Conservation (phyloP, 2,797 vertebrate species). For the Diglossa cyanea region DNA sequence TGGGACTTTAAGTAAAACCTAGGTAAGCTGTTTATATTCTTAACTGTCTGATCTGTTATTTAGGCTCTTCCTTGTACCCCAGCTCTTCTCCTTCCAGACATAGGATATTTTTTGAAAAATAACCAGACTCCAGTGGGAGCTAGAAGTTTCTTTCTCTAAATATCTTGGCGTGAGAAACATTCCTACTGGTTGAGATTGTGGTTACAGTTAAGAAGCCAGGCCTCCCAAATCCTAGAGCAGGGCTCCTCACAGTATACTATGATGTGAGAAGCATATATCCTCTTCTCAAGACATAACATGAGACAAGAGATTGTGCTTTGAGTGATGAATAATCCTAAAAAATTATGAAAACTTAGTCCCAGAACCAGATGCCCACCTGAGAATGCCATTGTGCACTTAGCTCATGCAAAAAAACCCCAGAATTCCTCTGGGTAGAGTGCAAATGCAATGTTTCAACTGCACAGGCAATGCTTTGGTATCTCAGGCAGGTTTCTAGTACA, state of each 20-base stretch:
- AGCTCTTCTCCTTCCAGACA: background rate
- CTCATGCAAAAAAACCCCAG: background rate
- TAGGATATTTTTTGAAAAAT: background rate
- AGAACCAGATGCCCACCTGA: background rate
- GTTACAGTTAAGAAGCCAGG: background rate
- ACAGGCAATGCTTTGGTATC: background rate
- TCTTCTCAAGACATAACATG: background rate
- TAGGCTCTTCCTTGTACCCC: background rate
- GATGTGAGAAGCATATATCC: fast-evolving
- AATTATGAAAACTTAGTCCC: background rate
- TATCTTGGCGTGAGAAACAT: background rate
- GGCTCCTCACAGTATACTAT: background rate
- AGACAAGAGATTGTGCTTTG: background rate
- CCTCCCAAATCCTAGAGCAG: background rate
- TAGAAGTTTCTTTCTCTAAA: background rate
- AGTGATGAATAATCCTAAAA: background rate
- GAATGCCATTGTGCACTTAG: background rate
- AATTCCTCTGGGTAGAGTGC: fast-evolving
- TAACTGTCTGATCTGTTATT: background rate
- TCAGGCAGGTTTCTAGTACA: background rate
- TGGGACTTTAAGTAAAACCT: background rate
- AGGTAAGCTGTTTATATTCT: background rate
- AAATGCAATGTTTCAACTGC: background rate
- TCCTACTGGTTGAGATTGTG: background rate
- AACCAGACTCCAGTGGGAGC: background rate